Conservation (phyloP, 1,140 invertebrate species). For the Pachypeltis micranthus region DNA sequence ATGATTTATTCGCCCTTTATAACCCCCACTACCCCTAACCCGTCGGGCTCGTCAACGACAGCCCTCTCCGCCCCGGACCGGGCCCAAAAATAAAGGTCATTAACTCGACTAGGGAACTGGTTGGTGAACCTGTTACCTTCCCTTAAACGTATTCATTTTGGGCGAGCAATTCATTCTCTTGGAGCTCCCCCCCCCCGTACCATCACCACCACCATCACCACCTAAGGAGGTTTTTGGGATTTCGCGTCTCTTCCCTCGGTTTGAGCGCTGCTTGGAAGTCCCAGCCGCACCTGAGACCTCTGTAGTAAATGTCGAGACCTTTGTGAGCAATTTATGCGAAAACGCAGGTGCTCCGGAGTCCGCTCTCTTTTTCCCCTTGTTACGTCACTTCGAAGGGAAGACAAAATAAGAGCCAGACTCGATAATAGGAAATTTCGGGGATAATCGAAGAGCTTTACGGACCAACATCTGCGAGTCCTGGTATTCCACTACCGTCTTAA, state of each 20-base stretch:
- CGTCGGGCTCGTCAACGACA: background rate
- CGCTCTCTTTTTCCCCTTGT: background rate
- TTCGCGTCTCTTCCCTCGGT: too few species aligned
- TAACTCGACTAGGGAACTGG: slow-evolving; percentile 7
- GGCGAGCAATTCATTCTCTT: background rate
- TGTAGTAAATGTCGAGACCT: background rate
- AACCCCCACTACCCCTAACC: background rate
- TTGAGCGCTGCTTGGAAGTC: too few species aligned
- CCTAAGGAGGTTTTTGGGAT: too few species aligned
- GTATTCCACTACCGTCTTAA: too few species aligned
- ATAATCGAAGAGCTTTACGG: too few species aligned
- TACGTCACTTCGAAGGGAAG: too few species aligned
- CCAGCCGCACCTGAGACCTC: background rate
- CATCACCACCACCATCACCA: too few species aligned
- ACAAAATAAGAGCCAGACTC: too few species aligned
- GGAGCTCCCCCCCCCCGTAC: background rate
- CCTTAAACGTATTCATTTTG: slow-evolving; percentile 3
- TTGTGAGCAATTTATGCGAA: background rate
- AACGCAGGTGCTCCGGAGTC: background rate
- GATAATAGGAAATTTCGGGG: too few species aligned
- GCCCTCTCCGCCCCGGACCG: background rate
- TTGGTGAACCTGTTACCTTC: background rate
- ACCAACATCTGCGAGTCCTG: too few species aligned
- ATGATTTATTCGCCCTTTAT: slow-evolving; percentile 9
- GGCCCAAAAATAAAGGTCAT: slow-evolving; percentile 2